Evolutionary conservation across 2,113 vertebrate species (phyloP).

Genomic region (Hemicordylus capensis): DNA sequence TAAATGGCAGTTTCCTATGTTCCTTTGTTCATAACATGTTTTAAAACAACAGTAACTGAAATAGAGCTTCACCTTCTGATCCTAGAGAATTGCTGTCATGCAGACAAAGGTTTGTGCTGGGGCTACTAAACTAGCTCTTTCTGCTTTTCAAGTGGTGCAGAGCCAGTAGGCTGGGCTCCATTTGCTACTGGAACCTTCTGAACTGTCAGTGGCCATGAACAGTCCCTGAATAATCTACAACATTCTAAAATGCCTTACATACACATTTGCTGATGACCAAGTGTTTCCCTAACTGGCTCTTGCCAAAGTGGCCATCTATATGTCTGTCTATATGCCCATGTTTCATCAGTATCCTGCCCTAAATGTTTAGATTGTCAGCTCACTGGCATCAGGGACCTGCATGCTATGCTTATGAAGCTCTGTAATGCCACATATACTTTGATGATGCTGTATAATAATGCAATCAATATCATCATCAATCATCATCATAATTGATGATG

Average conservation of each 20-base stretch:
- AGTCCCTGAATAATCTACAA: background rate
- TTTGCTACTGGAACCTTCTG: background rate
- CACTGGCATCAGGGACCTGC: background rate
- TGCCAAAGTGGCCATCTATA: background rate
- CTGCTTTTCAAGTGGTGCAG: background rate
- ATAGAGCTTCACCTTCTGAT: background rate
- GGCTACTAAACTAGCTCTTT: background rate
- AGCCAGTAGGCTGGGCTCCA: background rate
- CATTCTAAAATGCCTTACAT: background rate
- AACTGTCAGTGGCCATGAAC: background rate
- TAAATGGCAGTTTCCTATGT: too few species aligned
- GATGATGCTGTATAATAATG: background rate
- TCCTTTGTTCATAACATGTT: too few species aligned
- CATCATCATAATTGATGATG: too few species aligned
- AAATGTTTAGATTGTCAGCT: background rate
- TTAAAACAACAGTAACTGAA: background rate
- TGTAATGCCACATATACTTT: background rate
- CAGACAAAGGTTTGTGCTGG: background rate
- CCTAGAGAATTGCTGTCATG: background rate
- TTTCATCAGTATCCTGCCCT: background rate
- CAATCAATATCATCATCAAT: too few species aligned
- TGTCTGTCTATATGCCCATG: background rate
- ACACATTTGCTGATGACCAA: background rate
- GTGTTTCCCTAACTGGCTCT: background rate
- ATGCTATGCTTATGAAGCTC: background rate